phyloP scores from a whole-genome alignment of 2,888 invertebrate species.

The Pollenia amentaria region DNA sequence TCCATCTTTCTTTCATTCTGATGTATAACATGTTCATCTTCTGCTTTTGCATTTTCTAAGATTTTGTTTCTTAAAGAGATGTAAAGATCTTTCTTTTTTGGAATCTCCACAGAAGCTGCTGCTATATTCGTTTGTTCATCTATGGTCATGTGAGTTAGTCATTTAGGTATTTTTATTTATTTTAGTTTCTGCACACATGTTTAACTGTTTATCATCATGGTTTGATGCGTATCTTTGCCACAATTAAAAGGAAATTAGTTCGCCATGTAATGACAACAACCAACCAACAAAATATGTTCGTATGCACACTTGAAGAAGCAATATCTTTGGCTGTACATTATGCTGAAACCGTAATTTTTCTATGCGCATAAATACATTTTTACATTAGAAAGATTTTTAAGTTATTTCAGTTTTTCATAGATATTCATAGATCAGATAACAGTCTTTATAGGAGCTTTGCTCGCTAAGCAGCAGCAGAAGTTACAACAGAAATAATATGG shows the following conservation, averaged over 20 bases:
- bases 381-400: constrained; percentile 38
- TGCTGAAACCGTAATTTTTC: constrained; percentile 51
- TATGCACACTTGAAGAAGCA: constrained; percentile 46
- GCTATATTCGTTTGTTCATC: constrained; percentile 29
- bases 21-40: constrained; percentile 50
- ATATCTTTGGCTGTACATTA: constrained; percentile 46
- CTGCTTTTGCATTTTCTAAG: constrained; percentile 52
- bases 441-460: constrained; percentile 39
- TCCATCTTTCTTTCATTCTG: constrained; percentile 36
- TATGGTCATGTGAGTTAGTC: constrained; percentile 50
- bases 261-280: constrained; percentile 66
- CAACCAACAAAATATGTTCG: constrained; percentile 28
- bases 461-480: constrained; percentile 21
- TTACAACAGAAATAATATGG: background rate
- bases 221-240: constrained; percentile 72
- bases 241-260: constrained; percentile 74
- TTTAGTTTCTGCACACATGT: constrained; percentile 56
- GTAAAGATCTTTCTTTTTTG: constrained; percentile 40
- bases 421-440: constrained; percentile 65
- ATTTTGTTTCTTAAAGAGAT: constrained; percentile 52
- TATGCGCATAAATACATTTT: constrained; percentile 27
- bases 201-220: constrained; percentile 73
- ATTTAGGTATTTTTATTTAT: constrained; percentile 49
- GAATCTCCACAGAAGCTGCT: constrained; percentile 52
- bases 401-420: constrained; percentile 49